Evolutionary conservation across 2,113 vertebrate species (phyloP), one percentile per base, ranked within the genome.

Genomic region (Mirounga angustirostris): DNA sequence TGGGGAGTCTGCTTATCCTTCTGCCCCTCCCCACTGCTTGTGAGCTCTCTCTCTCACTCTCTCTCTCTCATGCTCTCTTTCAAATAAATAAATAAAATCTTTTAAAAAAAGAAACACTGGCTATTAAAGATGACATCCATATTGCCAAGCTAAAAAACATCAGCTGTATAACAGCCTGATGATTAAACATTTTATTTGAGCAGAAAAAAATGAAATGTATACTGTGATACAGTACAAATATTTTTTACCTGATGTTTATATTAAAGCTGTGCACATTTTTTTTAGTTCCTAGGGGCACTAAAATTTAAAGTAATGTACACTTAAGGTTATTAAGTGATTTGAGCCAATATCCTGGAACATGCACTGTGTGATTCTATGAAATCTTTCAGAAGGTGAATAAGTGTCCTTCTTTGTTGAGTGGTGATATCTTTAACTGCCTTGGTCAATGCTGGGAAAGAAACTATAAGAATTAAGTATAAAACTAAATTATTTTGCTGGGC

Each of bases 391-490:
- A 46, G 61, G 33, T 33, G 15, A 7, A 61, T 43, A 40, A 36
- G 36, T 79, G 43, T 94, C n/a, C 43, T 63, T 40, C 54, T 76
- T 46, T 22, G 30, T 36, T 36, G 61, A 84, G 67, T 73, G 56
- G 46, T 52, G 10, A 24, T 67, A 33, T 69, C 11, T 80, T 84
- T 59, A 74, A 67, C 46, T 67, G 65, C 58, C 82, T 50, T 54
- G 58, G 58, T 69, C 58, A 76, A 50, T 13, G 5, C 79, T 84
- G 33, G 61, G 82, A 87, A 65, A 88, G 63, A 52, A 85, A 67
- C 33, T 63, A 40, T 54, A 24, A 22, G 67, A 89, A 92, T 65
- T 80, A 84, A 94, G 40, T 61, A 91, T 69, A 87, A 97, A 94
- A 67, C n/a, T 36, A 88, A 93, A 73, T 91, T 59, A 73, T 33